These are phyloP conservation scores for Leuciscus waleckii DNA, from an alignment of 2,797 vertebrate species.

Conservation along the genomic window DNA sequence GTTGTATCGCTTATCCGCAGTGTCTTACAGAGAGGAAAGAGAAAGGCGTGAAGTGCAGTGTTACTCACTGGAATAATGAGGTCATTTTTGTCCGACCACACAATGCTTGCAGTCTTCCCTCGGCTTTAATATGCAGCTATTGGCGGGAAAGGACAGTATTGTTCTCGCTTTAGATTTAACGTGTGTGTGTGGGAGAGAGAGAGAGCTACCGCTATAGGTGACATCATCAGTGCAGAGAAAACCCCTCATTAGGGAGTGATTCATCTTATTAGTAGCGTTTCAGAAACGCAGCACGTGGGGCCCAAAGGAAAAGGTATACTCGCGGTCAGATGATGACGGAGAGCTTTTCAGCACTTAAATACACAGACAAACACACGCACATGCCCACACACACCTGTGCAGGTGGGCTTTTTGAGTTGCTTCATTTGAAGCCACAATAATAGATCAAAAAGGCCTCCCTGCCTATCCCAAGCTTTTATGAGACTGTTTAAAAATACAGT, in stretches of 20 bases:
- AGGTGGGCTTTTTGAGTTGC: slow-evolving; percentile 51
- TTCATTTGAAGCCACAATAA: slow-evolving; percentile 57
- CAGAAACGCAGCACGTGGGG: slow-evolving; percentile 33
- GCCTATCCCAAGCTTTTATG: slow-evolving; percentile 40
- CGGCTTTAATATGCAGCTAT: slow-evolving; percentile 47
- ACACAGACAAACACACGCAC: slow-evolving; percentile 39
- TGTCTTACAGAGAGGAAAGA: slow-evolving; percentile 56
- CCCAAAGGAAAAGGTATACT: background rate
- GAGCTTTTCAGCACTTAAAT: slow-evolving; percentile 4
- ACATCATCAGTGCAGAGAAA: slow-evolving; percentile 53
- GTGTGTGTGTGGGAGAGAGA: slow-evolving; percentile 42
- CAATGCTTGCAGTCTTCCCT: slow-evolving; percentile 71
- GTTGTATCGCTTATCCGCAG: slow-evolving; percentile 49
- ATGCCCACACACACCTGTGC: slow-evolving; percentile 54
- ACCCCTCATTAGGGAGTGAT: slow-evolving; percentile 49
- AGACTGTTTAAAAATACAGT: slow-evolving; percentile 17
- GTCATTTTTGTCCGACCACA: slow-evolving; percentile 70
- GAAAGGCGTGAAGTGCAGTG: slow-evolving; percentile 61
- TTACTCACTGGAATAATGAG: slow-evolving; percentile 67
- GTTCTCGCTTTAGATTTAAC: slow-evolving; percentile 54
- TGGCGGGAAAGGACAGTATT: slow-evolving; percentile 63
- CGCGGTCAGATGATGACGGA: slow-evolving; percentile 22
- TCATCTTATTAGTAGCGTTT: slow-evolving; percentile 45
- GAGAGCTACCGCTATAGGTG: slow-evolving; percentile 26
- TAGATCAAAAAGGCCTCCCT: slow-evolving; percentile 51